Base-by-base conservation (phyloP, 2,113 vertebrate genomes). In the Xiphophorus hellerii region DNA sequence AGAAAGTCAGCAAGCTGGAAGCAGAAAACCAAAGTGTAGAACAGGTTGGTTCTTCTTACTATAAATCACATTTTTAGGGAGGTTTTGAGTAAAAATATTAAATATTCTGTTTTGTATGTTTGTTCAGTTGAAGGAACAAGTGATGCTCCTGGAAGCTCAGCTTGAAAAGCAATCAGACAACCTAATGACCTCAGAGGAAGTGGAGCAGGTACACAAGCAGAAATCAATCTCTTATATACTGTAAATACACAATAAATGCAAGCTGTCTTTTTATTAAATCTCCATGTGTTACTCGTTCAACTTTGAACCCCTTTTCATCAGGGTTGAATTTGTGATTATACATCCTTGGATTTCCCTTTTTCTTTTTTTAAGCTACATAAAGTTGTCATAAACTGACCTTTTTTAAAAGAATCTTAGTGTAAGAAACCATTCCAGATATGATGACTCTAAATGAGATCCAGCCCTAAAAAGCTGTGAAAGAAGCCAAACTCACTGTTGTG, bases 131-230 rank as follows among this genome's bases (percentile, higher is more conserved):
- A 96, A 95, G 88, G 96, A 96, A 69, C 96, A 97, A 84, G 92
- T 95, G 29, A 94, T 95, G 76, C 92, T 96, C 28, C 86, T 98
- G 87, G 97, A 99, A 87, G 95, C 91, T 0, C 96, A 97, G 87
- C 89, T 99, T 87, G 96, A 98, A 93, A 96, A 95, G 90, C 96
- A 98, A 88, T 87, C 94, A 0, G 95, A 97, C 76, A 93, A 91
- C 84, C 95, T 95, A 76, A 94, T 76, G 66, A 94, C 94, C 3
- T 93, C 94, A 35, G 94, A 96, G 85, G 96, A 97, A 86, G 90
- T 96, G 60, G 94, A 93, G 44, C 94, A 90, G 4, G 96, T 98
- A 92, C 90, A 69, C 2, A 8, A 63, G 17, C 67, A 51, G 15
- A 27, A 67, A 62, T 15, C 9, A 28, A n/a, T 5, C 14, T 31